Base-by-base conservation (phyloP, 2,113 vertebrate genomes). In the Prunella himalayana region DNA sequence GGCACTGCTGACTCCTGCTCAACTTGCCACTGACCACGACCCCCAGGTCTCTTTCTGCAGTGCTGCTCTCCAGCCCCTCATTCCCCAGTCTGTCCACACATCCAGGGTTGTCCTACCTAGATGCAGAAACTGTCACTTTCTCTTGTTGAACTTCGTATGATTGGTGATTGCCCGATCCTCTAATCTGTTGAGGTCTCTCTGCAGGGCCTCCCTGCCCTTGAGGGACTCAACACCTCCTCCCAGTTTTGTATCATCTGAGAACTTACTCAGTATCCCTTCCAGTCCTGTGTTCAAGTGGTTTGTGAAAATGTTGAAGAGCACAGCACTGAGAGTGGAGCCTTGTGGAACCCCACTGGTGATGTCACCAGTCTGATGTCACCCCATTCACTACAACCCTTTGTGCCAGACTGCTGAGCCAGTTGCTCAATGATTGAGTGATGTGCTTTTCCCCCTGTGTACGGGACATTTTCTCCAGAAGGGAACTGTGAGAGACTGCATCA, bases 21-120 rank as follows among this genome's bases (percentile, higher is more conserved):
- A 50, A 2, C 37, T 37, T 50, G 19, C 2, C 31, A 5, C 0
- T 0, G 1, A 31, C 25, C 51, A 50, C 71, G 13, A 42, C 2
- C 4, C 13, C 9, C 35, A 25, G 20, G 8, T 20, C 1, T 13
- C 31, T 42, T 66, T 21, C 20, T 2, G 0, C 5, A 3, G 22
- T 4, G 1, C 35, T 76, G 31, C 44, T 33, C 2, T 50, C 31
- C 44, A 76, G 2, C 14, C 2, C 2, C 16, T 76, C 44, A 18
- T 37, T 68, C 9, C 20, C 14, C 53, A 50, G 25, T 14, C 17
- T 44, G 22, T 44, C 2, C 0, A 0, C 4, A 31, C 7, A 27
- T 1, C 13, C 71, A 68, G 25, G 31, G 21, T 33, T 59, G 11
- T 6, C 9, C 37, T 3, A 22, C 33, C 17, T 11, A 10, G 25